Percentiles rank a stretch among this genome's conserved stretches.
Evolutionary conservation across 2,888 invertebrate genomes (phyloP).

Genomic region (Netelia virgata): DNA sequence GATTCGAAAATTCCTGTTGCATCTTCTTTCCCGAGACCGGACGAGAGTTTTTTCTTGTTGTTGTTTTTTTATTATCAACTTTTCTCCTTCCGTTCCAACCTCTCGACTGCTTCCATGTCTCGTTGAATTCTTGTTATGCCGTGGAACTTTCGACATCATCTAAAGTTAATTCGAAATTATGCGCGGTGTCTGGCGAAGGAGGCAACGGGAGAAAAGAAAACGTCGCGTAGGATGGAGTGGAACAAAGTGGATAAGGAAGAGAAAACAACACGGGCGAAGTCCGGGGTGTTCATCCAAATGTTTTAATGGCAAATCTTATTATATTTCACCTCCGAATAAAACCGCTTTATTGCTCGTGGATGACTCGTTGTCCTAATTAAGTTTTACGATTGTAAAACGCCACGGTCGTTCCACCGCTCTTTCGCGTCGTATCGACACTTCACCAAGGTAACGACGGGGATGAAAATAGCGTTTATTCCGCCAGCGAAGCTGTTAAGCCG

Average conservation of each 20-base stretch:
- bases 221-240: background rate
- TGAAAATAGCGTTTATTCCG: conserved; percentile 23
- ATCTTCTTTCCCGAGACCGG: conserved; percentile 34
- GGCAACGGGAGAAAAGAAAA: background rate
- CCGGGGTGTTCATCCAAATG: background rate
- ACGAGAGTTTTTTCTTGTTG: conserved; percentile 44
- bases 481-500: background rate
- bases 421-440: background rate
- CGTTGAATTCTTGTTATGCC: conserved; percentile 29
- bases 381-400: conserved; percentile 12
- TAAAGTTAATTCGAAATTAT: background rate
- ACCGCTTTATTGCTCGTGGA: conserved; percentile 8
- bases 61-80: background rate
- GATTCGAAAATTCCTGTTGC: conserved; percentile 69
- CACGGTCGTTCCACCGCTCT: background rate
- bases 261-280: background rate
- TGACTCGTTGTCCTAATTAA: conserved; percentile 5
- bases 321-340: conserved; percentile 9
- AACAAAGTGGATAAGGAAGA: background rate
- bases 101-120: conserved; percentile 25
- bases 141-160: conserved; percentile 6
- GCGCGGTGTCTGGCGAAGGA: background rate
- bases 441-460: background rate
- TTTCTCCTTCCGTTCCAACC: conserved; percentile 1
- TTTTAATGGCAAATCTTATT: conserved; percentile 36